Percentiles rank a stretch among this genome's conserved stretches.
These are phyloP conservation scores for Cheiracanthium punctorium DNA, from an alignment of 2,888 invertebrate species.

Conservation along the genomic window DNA sequence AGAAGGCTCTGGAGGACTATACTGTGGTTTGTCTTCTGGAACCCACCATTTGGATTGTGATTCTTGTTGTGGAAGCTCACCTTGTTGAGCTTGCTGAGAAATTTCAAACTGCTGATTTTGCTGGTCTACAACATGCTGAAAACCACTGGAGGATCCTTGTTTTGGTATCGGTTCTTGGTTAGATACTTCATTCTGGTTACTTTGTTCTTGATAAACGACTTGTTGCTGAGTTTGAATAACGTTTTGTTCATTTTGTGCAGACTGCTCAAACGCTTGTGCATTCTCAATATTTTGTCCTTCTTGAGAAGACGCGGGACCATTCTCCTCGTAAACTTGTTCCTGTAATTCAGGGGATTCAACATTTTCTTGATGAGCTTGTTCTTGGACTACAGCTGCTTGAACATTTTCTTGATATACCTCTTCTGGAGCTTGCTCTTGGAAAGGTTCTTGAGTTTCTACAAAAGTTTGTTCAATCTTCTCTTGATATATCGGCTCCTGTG, in stretches of 20 bases:
- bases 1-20: not conserved
- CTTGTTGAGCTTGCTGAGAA: not conserved
- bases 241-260: not conserved
- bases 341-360: conserved; percentile 1
- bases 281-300: not conserved
- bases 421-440: not conserved
- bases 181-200: not conserved
- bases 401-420: conserved; percentile 15
- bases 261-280: not conserved
- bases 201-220: conserved; percentile 16
- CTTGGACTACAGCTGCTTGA: not conserved
- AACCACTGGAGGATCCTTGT: conserved; percentile 11
- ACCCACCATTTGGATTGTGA: conserved; percentile 30
- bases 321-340: not conserved
- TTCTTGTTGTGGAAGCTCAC: not conserved
- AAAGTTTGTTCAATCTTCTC: not conserved
- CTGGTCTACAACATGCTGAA: conserved; percentile 31
- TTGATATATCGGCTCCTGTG: not conserved
- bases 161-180: not conserved
- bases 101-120: not conserved
- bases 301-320: not conserved
- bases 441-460: not conserved
- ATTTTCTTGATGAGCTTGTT: not conserved
- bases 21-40: not conserved
- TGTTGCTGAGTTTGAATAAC: not conserved